phyloP scores from a whole-genome alignment of 2,113 vertebrate species.

The Hemicordylus capensis region DNA sequence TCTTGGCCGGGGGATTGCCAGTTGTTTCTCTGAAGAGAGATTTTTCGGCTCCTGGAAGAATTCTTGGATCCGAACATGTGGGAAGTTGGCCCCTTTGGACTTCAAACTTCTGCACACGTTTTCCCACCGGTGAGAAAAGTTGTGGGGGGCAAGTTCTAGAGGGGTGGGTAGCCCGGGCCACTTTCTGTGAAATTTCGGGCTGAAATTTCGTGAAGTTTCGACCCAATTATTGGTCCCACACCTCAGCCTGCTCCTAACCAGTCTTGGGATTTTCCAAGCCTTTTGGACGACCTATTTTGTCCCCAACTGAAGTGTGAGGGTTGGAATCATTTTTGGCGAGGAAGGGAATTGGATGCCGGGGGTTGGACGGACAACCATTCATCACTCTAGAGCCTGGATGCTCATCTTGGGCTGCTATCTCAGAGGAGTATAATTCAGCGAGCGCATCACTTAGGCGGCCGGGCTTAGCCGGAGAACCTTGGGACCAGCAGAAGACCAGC shows the following conservation, averaged over 20 bases:
- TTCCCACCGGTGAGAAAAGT: background rate
- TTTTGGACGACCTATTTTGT: too few relatives aligned
- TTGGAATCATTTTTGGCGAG: too few relatives aligned
- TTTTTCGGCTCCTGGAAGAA: too few relatives aligned
- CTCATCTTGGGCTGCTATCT: background rate
- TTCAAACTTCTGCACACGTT: background rate
- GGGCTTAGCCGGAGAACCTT: too few relatives aligned
- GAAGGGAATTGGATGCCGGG: background rate
- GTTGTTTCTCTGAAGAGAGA: too few relatives aligned
- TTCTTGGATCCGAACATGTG: background rate
- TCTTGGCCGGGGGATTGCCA: too few relatives aligned
- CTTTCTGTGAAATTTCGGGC: too few relatives aligned
- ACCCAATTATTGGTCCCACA: too few relatives aligned
- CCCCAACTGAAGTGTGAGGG: background rate
- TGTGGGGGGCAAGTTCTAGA: background rate
- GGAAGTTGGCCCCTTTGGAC: background rate
- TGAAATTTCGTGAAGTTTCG: too few relatives aligned
- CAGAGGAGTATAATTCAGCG: background rate
- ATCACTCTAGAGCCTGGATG: background rate
- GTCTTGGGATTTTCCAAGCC: too few relatives aligned
- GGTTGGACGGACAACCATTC: fast-evolving
- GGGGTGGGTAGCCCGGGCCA: background rate
- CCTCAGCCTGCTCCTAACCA: background rate
- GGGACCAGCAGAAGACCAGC: too few relatives aligned
- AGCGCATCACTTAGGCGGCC: too few relatives aligned